phyloP scores from a whole-genome alignment of 2,888 invertebrate genomes.

The Sussaba pulchella region DNA sequence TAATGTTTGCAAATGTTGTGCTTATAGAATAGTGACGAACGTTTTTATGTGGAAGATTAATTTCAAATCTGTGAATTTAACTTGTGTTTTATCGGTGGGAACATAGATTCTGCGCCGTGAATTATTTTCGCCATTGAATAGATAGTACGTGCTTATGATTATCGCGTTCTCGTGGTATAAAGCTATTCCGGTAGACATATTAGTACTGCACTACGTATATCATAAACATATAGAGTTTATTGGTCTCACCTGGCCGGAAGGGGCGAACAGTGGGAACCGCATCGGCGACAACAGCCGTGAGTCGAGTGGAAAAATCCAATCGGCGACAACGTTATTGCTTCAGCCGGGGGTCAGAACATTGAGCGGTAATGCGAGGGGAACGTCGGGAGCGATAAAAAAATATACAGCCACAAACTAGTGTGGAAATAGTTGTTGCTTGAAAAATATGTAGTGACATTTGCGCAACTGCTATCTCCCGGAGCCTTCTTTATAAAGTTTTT shows the following conservation, averaged over 20 bases:
- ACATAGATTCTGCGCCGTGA: too few species aligned
- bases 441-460: conserved; percentile 33
- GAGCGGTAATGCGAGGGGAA: neutral
- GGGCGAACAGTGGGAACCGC: conserved; percentile 14
- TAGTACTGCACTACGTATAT: conserved; percentile 46
- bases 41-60: neutral
- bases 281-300: conserved; percentile 31
- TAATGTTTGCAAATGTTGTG: neutral
- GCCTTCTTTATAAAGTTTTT: neutral
- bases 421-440: conserved; percentile 18
- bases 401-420: neutral
- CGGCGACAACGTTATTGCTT: conserved; percentile 40
- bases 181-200: conserved; percentile 9
- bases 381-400: conserved; percentile 32
- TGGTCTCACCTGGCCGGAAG: conserved; percentile 71
- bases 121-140: neutral
- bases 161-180: conserved; percentile 5
- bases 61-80: neutral
- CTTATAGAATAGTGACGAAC: neutral
- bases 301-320: conserved; percentile 62
- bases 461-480: neutral
- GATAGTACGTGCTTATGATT: neutral
- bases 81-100: neutral
- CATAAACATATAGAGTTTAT: conserved; percentile 65
- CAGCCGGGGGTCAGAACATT: conserved; percentile 14